phyloP scores from a whole-genome alignment of 2,113 vertebrate genomes.

The Stercorarius parasiticus region DNA sequence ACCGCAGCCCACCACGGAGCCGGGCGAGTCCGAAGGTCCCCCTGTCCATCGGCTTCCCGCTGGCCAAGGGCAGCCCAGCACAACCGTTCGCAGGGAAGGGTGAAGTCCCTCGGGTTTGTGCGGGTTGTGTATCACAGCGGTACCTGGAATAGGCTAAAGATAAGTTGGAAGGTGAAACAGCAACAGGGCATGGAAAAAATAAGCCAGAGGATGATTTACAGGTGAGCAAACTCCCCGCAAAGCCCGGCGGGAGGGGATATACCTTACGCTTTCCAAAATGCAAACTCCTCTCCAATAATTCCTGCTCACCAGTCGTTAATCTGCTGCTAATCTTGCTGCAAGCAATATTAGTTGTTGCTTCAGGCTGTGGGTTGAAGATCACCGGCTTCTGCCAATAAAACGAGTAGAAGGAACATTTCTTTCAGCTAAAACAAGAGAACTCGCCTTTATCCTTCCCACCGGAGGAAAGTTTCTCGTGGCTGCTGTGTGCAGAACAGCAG shows the following conservation, averaged over 20 bases:
- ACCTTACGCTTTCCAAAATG: not conserved
- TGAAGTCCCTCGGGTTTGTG: not conserved
- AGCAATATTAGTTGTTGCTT: not conserved
- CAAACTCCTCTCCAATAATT: not conserved
- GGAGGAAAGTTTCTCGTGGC: not conserved
- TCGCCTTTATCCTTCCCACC: not conserved
- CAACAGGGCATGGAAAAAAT: not conserved
- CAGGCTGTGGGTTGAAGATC: not conserved
- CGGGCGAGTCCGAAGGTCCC: not conserved
- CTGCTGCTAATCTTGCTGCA: not conserved
- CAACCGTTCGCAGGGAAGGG: rapidly evolving
- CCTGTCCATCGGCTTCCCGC: rapidly evolving
- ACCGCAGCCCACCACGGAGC: not conserved
- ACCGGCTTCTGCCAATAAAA: not conserved
- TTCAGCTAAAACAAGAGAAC: not conserved
- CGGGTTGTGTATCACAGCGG: rapidly evolving
- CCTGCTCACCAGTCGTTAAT: not conserved
- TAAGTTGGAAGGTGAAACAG: not conserved
- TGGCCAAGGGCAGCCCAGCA: not conserved
- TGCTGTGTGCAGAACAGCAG: not conserved
- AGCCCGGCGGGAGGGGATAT: not conserved
- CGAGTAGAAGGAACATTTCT: not conserved
- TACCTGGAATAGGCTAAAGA: not conserved
- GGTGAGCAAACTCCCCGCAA: not conserved
- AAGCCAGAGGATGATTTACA: not conserved